A percentile compares a stretch with the other conserved stretches of the same genome.
Conservation (phyloP, 2,797 vertebrate species). For the Muraenolepis orangiensis region DNA sequence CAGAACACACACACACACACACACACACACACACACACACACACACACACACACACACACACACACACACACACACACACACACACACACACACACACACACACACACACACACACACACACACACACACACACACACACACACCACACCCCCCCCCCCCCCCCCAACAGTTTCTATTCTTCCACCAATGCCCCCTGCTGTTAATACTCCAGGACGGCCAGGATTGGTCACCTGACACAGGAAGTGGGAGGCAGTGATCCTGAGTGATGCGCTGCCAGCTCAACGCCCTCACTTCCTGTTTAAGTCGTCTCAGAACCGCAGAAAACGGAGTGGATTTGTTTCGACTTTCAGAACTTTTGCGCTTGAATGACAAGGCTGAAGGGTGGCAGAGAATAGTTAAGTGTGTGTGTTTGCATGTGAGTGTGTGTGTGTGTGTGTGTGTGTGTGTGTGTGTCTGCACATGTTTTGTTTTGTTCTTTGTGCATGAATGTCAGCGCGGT, state of each 20-base stretch:
- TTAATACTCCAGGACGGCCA: conserved; percentile 1
- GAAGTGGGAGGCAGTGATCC: conserved; percentile 1
- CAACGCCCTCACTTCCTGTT: conserved; percentile 31
- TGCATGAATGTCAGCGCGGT: conserved; percentile 48
- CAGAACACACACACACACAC: conserved; percentile 13
- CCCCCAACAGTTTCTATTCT: neutral
- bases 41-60: too few relatives aligned
- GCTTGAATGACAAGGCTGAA: conserved; percentile 31
- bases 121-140: too few relatives aligned
- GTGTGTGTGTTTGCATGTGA: conserved; percentile 18
- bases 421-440: conserved; percentile 2
- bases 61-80: too few relatives aligned
- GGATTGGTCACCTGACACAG: conserved; percentile 10
- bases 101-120: too few relatives aligned
- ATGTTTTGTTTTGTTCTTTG: too few relatives aligned
- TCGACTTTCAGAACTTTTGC: conserved; percentile 2
- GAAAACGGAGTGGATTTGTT: neutral
- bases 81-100: too few relatives aligned
- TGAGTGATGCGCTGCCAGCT: conserved; percentile 12
- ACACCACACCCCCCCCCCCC: too few relatives aligned
- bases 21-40: too few relatives aligned
- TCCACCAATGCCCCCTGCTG: neutral
- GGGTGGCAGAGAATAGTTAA: neutral
- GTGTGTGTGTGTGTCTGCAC: too few relatives aligned
- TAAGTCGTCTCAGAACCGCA: conserved; percentile 2